phyloP scores from a whole-genome alignment of 2,888 invertebrate species.

The Leptinotarsa tumamoca region DNA sequence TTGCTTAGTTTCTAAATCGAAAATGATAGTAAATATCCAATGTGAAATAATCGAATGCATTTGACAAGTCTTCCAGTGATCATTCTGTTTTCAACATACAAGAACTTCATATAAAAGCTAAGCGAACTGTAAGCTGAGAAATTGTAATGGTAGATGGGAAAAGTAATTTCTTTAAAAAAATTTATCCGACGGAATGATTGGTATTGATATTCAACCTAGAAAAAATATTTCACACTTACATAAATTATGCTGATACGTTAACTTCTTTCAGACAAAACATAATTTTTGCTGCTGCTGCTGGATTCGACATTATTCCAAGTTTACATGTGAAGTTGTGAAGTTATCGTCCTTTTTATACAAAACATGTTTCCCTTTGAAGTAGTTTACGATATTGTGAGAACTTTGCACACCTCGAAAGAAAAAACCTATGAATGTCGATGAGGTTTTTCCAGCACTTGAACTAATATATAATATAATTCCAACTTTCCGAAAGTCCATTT shows the following conservation, averaged over 20 bases:
- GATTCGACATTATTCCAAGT: not conserved
- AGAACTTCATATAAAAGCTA: no score
- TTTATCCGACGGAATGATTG: no score
- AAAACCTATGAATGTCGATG: conserved; percentile 2
- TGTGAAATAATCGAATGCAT: no score
- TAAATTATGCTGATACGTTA: not conserved
- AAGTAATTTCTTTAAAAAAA: no score
- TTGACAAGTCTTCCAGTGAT: no score
- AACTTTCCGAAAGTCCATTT: conserved; percentile 39
- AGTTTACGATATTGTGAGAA: conserved; percentile 2
- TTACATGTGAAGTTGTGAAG: not conserved
- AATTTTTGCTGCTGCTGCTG: not conserved
- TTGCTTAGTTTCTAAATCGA: no score
- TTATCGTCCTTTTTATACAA: not conserved
- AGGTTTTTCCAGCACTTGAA: conserved; percentile 18
- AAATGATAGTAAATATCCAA: no score
- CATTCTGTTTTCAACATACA: no score
- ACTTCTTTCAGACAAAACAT: not conserved
- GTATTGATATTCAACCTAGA: not conserved
- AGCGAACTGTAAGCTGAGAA: no score
- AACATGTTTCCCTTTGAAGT: not conserved
- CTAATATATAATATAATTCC: conserved; percentile 34
- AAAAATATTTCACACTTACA: not conserved
- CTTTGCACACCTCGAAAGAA: not conserved
- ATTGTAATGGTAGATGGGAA: no score